Evolutionary conservation across 2,797 vertebrate genomes (phyloP), one percentile per base, ranked within the genome.

Genomic region (Sebastes hopkinsi): DNA sequence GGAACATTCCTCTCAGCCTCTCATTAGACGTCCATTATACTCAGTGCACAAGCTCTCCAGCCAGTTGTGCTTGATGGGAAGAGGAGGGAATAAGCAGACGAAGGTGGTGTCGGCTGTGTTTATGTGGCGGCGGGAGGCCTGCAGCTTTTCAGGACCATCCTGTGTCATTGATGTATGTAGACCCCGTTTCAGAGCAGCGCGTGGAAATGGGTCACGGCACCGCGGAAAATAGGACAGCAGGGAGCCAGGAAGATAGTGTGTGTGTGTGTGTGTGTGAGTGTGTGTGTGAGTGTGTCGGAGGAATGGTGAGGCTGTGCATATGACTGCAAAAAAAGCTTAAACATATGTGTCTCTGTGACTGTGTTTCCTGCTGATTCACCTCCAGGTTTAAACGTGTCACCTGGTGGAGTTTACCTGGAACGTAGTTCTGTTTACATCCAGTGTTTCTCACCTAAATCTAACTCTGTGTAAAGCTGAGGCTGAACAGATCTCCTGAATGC

Each of bases 201-300:
- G 8, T 23, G 34, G 77, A 91, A 88, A 71, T 87, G 87, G 86
- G 89, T 86, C 88, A 82, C 1, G 1, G 67, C 67, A 5, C 30
- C 6, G 1, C 8, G 52, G 68, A 79, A 86, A 87, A 80, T 78
- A 77, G 87, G 77, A 67, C 87, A 55, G 16, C 87, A 55, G 16
- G 8, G 60, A 82, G 58, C 7, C 27, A 30, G 9, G 25, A 59
- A 22, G 62, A 46, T 46, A 29, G 54, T 46, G 38, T 62, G 29
- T 70, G 1, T 36, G 20, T 32, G 30, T 32, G 54, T 46, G 38
- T 62, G 29, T 70, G 1, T 25, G 20, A 9, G 30, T 32, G 52
- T 34, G 54, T 54, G 46, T 42, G 38, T 62, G 29, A 58, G 1
- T 36, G 16, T 34, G 12, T 62, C 14, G 14, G 10, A 72, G 30